Percentiles rank a stretch among this genome's conserved stretches.
phyloP scores from a whole-genome alignment of 2,797 vertebrate species.

The Amphiprion clarkii region DNA sequence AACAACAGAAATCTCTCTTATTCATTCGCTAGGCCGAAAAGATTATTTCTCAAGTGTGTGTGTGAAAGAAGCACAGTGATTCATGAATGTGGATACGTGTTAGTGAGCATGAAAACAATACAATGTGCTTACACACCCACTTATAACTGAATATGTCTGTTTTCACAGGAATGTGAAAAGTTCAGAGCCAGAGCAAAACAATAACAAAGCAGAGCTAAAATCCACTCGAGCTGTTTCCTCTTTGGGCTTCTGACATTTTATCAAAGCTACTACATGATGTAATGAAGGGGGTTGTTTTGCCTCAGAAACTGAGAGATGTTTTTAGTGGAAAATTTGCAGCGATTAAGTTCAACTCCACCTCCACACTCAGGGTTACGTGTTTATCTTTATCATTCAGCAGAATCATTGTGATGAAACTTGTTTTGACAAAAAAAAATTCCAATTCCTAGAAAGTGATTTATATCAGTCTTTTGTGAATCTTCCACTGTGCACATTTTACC shows the following conservation, averaged over 20 bases:
- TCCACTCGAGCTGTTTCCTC: conserved; percentile 30
- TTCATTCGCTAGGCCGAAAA: conserved; percentile 23
- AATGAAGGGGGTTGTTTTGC: conserved; percentile 11
- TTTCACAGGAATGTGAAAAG: conserved; percentile 36
- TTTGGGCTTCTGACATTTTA: conserved; percentile 21
- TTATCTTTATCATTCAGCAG: conserved; percentile 20
- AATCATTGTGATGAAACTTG: conserved; percentile 11
- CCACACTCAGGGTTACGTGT: conserved; percentile 13
- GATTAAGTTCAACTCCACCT: conserved; percentile 2
- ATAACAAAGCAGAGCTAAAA: conserved; percentile 29
- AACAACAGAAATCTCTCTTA: conserved; percentile 29
- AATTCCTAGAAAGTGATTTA: not conserved
- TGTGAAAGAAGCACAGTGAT: conserved; percentile 24
- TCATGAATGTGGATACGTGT: conserved; percentile 30
- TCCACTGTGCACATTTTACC: not conserved
- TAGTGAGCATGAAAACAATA: conserved; percentile 27
- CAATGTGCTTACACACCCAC: conserved; percentile 21
- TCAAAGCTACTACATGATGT: conserved; percentile 25
- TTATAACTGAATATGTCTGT: conserved; percentile 8
- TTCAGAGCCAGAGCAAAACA: conserved; percentile 16
- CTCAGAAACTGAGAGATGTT: not conserved
- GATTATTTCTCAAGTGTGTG: conserved; percentile 31
- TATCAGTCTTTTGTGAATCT: not conserved
- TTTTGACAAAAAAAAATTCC: conserved; percentile 21
- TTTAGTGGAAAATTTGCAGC: conserved; percentile 9